Evolutionary conservation across 2,797 vertebrate genomes (phyloP).

Genomic region (Rachycentron canadum): DNA sequence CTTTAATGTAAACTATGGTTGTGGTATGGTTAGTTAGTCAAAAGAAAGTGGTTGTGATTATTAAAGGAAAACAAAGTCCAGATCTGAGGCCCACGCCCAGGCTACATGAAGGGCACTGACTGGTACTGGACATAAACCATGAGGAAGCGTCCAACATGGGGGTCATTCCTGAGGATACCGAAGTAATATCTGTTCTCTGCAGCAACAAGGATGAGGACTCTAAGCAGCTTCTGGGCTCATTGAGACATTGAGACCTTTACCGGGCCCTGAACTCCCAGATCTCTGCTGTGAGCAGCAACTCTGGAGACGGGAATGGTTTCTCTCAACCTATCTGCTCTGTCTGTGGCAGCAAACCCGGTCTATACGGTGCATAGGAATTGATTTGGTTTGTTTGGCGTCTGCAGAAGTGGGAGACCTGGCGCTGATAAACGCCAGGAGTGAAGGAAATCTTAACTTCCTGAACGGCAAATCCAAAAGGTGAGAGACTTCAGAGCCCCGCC

Average conservation of each 20-base stretch:
- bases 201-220: neutral
- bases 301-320: too few species aligned
- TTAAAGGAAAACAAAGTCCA: neutral
- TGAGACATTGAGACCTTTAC: neutral
- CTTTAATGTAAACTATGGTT: neutral
- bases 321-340: too few species aligned
- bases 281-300: neutral
- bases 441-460: neutral
- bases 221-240: neutral
- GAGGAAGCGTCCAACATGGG: neutral
- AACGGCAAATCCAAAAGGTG: neutral
- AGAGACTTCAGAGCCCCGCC: slow-evolving; percentile 9
- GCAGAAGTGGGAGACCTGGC: neutral
- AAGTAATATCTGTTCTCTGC: neutral
- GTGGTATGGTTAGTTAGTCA: neutral
- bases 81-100: neutral
- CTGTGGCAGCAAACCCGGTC: neutral
- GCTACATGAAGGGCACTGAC: neutral
- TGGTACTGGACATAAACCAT: neutral
- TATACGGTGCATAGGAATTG: neutral
- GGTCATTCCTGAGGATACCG: neutral
- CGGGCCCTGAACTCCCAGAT: neutral
- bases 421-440: neutral
- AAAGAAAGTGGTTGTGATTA: neutral
- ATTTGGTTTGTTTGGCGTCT: neutral